Conservation (phyloP, 2,113 vertebrate species). For the Arizona elegans region DNA sequence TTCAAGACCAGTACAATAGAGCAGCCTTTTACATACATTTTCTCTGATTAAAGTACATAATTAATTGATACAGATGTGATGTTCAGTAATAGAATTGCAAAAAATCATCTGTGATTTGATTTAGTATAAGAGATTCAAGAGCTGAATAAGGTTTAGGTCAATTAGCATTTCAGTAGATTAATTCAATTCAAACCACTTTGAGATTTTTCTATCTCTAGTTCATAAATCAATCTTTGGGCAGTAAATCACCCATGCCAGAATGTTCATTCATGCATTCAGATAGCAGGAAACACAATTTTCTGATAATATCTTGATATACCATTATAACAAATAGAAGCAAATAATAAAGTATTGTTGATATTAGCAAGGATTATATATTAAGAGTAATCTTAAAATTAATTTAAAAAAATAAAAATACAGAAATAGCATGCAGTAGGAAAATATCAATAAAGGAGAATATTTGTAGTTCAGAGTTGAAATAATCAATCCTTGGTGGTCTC, state of each 20-base stretch:
- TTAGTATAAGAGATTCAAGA: not conserved
- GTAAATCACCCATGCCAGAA: too few species aligned
- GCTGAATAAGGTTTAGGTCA: not conserved
- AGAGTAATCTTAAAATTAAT: not conserved
- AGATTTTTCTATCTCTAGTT: not conserved
- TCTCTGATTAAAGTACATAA: too few species aligned
- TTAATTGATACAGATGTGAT: not conserved
- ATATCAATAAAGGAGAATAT: too few species aligned
- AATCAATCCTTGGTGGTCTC: too few species aligned
- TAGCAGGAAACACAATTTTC: too few species aligned
- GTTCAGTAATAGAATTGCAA: not conserved
- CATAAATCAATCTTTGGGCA: not conserved
- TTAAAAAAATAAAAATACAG: not conserved
- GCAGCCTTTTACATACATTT: too few species aligned
- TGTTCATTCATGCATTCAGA: too few species aligned
- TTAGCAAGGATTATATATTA: not conserved
- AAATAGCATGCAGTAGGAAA: not conserved
- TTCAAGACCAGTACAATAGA: too few species aligned
- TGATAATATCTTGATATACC: too few species aligned
- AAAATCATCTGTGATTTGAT: not conserved
- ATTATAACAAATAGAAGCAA: too few species aligned
- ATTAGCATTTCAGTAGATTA: not conserved
- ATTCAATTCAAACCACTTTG: not conserved
- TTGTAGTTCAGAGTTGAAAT: too few species aligned
- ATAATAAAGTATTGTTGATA: not conserved